phyloP scores from a whole-genome alignment of 1,140 invertebrate species.

The Megalonaias nervosa region DNA sequence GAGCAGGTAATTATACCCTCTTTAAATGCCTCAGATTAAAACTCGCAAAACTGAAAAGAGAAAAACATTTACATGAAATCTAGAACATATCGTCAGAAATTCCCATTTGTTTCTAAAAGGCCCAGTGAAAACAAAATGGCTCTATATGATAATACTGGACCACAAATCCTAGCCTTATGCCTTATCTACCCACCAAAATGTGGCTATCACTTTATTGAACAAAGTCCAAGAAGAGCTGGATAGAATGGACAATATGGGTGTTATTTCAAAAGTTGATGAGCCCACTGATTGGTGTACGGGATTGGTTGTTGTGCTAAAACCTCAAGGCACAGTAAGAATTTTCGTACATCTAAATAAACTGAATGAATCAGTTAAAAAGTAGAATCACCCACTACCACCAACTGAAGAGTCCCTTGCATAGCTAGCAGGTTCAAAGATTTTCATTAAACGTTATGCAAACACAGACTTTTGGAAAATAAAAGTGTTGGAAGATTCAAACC shows the following conservation, averaged over 20 bases:
- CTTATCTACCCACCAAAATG: conserved; percentile 1
- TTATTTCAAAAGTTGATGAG: conserved; percentile 25
- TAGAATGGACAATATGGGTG: conserved; percentile 23
- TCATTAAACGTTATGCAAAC: conserved; percentile 69
- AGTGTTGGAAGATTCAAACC: conserved; percentile 7
- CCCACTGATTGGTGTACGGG: conserved; percentile 26
- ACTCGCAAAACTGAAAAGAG: background rate
- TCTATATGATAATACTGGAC: conserved; percentile 5
- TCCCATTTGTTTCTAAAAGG: conserved; percentile 3
- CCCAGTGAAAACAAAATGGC: background rate
- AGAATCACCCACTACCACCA: conserved; percentile 5
- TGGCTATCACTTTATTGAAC: conserved; percentile 17
- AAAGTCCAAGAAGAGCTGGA: conserved; percentile 31
- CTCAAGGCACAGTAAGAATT: conserved; percentile 10
- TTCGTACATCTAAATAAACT: conserved; percentile 11
- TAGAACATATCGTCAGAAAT: background rate
- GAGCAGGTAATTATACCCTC: background rate
- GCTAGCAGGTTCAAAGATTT: conserved; percentile 45
- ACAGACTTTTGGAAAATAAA: conserved; percentile 63
- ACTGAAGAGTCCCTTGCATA: conserved; percentile 33
- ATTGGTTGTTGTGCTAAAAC: conserved; percentile 21
- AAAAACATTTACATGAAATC: background rate
- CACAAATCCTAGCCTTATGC: conserved; percentile 9
- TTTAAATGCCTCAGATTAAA: background rate
- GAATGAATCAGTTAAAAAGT: conserved; percentile 17